Base-by-base conservation (phyloP, 2,113 vertebrate genomes). In the Sitta europaea region DNA sequence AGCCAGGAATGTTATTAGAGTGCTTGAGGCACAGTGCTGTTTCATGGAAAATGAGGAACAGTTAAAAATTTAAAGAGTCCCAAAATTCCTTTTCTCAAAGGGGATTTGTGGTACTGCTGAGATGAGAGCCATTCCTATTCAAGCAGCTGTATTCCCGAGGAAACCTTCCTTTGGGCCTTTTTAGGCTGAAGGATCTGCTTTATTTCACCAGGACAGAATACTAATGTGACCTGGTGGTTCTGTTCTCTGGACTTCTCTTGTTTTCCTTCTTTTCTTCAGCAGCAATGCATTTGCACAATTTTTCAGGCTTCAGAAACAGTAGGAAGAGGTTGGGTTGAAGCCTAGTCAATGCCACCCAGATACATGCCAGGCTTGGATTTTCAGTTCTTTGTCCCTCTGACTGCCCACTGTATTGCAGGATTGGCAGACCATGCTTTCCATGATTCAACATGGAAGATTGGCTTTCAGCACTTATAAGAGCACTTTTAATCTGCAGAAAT, bases 61-160 rank as follows among this genome's bases (percentile, higher is more conserved):
- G 57, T 93, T 86, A 57, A 90, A 95, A 93, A 91, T 87, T n/a
- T 87, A 5, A n/a, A 54, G 42, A 65, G 29, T 87, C 93, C 54
- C 84, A 90, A 87, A 90, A 62, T 80, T 96, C 47, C 63, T 90
- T 90, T 93, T 93, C 92, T 95, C 86, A 88, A 80, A 92, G 72
- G 68, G 36, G 51, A 77, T 88, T 94, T 94, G 85, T 90, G 48
- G 75, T 40, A 83, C 85, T 76, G 57, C 47, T 59, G 79, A 92
- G 72, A 77, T 83, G 59, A 95, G 55, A 86, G 48, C 62, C 12
- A 1, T 45, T 80, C 43, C 82, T 83, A 53, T 51, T 62, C 67
- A 88, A 74, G 28, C 71, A 90, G 43, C 73, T 84, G 6, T 83
- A 83, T 45, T 83, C 57, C 76, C 0, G 0, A 36, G 68, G 79